Base-by-base conservation (phyloP, 2,797 vertebrate genomes). In the Momotus momota region DNA sequence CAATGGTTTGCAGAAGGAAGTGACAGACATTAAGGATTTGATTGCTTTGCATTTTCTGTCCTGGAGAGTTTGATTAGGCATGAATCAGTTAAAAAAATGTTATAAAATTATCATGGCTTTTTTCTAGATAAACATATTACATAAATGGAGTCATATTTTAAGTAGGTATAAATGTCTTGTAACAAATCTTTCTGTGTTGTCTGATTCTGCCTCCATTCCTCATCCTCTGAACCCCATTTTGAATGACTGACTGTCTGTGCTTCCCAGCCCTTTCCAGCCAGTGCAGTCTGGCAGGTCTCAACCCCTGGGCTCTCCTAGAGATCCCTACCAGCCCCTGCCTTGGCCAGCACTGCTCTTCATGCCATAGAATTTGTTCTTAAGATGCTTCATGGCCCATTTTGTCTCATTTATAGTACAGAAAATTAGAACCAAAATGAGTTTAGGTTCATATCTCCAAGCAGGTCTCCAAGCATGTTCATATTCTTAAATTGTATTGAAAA, bases 341-440 rank as follows among this genome's bases (percentile, higher is more conserved):
- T 21, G 8, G 16, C 7, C 38, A 71, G 43, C 3, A 0, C 1
- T 0, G 29, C 23, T 26, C 23, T 25, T 64, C 16, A n/a, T 0
- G 0, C 12, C 49, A 6, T 0, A 0, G 7, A 49, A n/a, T 4
- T 80, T 43, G 12, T 31, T 86, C 43, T 77, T 43, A 72, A 64
- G 29, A 45, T 3, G 19, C 25, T 17, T 74, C 25, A 14, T 77
- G 45, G 43, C 16, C 54, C 27, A 9, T 55, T 77, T 26, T 62
- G 7, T 67, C 73, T 83, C 23, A 51, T 8, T 18, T 48, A 20
- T 52, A 72, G 52, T 43, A 74, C 22, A 41, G 27, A 78, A 6
- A 46, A 71, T 41, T 31, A 82, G 55, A 79, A 33, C 3, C 29
- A 40, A 51, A 79, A 45, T 43, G 5, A 66, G 27, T 41, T 38